These are phyloP conservation scores for Acrocephalus kingi DNA, from an alignment of 2,113 vertebrate genomes.

Conservation along the genomic window DNA sequence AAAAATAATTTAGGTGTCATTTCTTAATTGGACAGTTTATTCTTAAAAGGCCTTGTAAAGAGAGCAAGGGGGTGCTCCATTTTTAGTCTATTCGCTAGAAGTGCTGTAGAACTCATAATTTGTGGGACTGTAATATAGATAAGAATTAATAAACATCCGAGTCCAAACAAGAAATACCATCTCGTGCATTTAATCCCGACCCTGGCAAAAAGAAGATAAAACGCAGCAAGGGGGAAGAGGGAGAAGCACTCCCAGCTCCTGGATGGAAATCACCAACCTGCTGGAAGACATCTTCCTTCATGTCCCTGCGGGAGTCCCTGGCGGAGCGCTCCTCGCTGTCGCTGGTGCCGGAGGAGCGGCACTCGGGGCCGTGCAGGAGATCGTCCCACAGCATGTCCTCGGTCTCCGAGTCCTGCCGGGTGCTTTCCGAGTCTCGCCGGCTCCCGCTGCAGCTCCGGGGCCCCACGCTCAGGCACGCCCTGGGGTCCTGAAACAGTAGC, in stretches of 20 bases:
- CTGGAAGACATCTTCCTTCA: slow-evolving; percentile 86
- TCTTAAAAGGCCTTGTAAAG: too few species aligned
- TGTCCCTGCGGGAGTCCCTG: slow-evolving; percentile 66
- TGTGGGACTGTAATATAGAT: too few species aligned
- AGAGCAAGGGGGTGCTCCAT: too few species aligned
- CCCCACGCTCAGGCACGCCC: slow-evolving; percentile 17
- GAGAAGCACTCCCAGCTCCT: background rate
- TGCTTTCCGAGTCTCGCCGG: slow-evolving; percentile 79
- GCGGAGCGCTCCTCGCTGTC: slow-evolving; percentile 81
- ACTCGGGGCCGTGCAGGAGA: slow-evolving; percentile 89
- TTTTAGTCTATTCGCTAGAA: too few species aligned
- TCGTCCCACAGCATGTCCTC: slow-evolving; percentile 97
- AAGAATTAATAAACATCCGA: too few species aligned
- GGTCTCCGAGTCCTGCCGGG: slow-evolving; percentile 89
- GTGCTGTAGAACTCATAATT: too few species aligned
- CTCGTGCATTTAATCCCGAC: too few species aligned
- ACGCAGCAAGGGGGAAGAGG: too few species aligned
- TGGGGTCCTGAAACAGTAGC: slow-evolving; percentile 17
- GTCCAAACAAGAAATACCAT: too few species aligned
- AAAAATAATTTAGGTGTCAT: too few species aligned
- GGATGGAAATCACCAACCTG: slow-evolving; percentile 73
- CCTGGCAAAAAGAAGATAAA: too few species aligned
- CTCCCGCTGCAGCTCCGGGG: slow-evolving; percentile 62
- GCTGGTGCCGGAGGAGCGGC: slow-evolving; percentile 85
- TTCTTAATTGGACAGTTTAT: too few species aligned